Evolutionary conservation across 2,113 vertebrate species (phyloP), one percentile per base, ranked within the genome.

Genomic region (Toxotes chatareus): DNA sequence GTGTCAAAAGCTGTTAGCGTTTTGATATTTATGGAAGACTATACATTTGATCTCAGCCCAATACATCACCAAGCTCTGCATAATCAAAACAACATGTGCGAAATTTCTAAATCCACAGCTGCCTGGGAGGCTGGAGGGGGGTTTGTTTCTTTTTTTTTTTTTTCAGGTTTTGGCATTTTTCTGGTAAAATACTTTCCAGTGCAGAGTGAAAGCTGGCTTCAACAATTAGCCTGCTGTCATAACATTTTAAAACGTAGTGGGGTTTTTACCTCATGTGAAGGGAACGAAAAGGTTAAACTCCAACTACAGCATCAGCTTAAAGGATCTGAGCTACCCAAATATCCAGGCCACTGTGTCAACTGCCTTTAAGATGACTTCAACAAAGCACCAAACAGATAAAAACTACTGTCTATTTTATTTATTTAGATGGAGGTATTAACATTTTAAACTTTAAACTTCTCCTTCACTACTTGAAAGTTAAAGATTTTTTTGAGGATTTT

Each of bases 1-100:
- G 91, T 93, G 92, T 92, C 92, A 87, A 84, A 93, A 86, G 64
- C 80, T 74, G 89, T 93, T 91, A 89, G 79, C 32, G n/a, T 79
- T 85, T 81, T 84, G 71, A 88, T 90, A 89, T 91, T 91, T 88
- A 91, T 90, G 86, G 89, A 86, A 61, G 81, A 86, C 74, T 87
- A 75, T 86, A 83, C 79, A 88, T 93, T 90, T 93, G 82, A 93
- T 92, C 80, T 86, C 55, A 85, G 81, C 82, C 79, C 83, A 90
- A 82, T 56, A 79, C 79, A 77, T 93, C 79, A 82, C 69, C 87
- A 76, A 78, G 56, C 73, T 10, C 62, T 7, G n/a, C 57, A 13
- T 86, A 93, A 93, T 91, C 87, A 92, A 84, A 93, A 85, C 85
- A 92, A 61, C 80, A 86, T 93, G 91, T 82, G 87, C 73, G 68